A percentile compares a stretch with the other conserved stretches of the same genome.
phyloP scores from a whole-genome alignment of 2,888 invertebrate genomes.

The Drosophila neonasuta region DNA sequence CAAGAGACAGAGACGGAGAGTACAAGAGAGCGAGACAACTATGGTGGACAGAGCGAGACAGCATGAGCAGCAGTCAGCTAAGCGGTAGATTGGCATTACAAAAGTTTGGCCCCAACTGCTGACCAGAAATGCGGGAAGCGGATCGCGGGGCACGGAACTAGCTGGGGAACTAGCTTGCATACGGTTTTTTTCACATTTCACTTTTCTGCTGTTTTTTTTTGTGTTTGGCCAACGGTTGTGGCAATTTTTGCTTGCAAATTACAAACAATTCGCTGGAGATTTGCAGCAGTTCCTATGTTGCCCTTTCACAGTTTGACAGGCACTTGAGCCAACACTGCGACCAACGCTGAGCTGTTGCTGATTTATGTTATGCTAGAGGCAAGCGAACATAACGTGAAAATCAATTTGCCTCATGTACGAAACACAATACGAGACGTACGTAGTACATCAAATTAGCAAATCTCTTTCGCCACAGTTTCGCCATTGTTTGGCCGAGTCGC shows the following conservation, averaged over 20 bases:
- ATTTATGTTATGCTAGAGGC: conserved; percentile 41
- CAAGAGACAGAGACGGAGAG: conserved; percentile 9
- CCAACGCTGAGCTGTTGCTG: conserved; percentile 39
- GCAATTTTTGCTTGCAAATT: conserved; percentile 63
- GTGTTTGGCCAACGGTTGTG: conserved; percentile 37
- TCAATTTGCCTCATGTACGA: conserved; percentile 15
- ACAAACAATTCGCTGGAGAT: conserved; percentile 66
- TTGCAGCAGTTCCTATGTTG: conserved; percentile 36
- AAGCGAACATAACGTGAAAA: conserved; percentile 10
- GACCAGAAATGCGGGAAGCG: conserved; percentile 21
- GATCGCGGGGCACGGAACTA: conserved; percentile 10
- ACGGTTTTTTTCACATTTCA: conserved; percentile 5
- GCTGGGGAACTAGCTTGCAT: conserved; percentile 30
- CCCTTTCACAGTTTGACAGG: conserved; percentile 47
- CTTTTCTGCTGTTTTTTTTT: conserved; percentile 8
- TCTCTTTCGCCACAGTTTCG: conserved; percentile 18
- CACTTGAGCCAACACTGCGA: conserved; percentile 15
- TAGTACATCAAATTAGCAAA: conserved; percentile 5
- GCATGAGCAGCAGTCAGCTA: conserved; percentile 41
- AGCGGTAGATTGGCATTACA: conserved; percentile 70
- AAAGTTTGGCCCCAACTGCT: conserved; percentile 48
- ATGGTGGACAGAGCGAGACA: conserved; percentile 1
- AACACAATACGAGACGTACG: neutral
- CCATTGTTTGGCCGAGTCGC: neutral
- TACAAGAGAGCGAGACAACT: neutral